phyloP scores from a whole-genome alignment of 1,140 invertebrate genomes.

The Matsumurasca onukii region DNA sequence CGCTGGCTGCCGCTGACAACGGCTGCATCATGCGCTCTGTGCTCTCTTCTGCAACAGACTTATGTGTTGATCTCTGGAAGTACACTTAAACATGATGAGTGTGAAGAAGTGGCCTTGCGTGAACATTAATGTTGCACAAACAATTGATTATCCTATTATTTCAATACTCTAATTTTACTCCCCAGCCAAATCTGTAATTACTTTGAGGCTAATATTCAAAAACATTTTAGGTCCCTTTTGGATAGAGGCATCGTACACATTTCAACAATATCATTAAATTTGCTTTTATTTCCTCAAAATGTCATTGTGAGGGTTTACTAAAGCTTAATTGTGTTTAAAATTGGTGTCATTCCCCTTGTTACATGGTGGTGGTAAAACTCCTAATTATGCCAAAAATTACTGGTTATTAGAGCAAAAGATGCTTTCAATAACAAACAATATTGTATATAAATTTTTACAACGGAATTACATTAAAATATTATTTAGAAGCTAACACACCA shows the following conservation, averaged over 20 bases:
- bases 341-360: too few species aligned
- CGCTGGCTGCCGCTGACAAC: slow-evolving; percentile 3
- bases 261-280: not conserved
- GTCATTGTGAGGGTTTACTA: too few species aligned
- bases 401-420: too few species aligned
- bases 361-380: not conserved
- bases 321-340: too few species aligned
- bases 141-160: not conserved
- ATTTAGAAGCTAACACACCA: too few species aligned
- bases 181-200: not conserved
- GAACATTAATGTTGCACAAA: not conserved
- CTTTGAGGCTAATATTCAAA: not conserved
- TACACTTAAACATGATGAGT: not conserved
- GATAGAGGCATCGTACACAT: not conserved
- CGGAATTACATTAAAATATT: too few species aligned
- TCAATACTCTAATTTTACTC: not conserved
- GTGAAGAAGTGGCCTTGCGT: not conserved
- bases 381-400: not conserved
- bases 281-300: slow-evolving; percentile 20
- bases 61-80: not conserved
- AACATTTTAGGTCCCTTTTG: too few species aligned
- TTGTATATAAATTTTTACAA: too few species aligned
- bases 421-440: too few species aligned
- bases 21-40: slow-evolving; percentile 16
- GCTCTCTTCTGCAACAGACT: not conserved